Conservation (phyloP, 2,888 invertebrate species). For the Noctua janthe region DNA sequence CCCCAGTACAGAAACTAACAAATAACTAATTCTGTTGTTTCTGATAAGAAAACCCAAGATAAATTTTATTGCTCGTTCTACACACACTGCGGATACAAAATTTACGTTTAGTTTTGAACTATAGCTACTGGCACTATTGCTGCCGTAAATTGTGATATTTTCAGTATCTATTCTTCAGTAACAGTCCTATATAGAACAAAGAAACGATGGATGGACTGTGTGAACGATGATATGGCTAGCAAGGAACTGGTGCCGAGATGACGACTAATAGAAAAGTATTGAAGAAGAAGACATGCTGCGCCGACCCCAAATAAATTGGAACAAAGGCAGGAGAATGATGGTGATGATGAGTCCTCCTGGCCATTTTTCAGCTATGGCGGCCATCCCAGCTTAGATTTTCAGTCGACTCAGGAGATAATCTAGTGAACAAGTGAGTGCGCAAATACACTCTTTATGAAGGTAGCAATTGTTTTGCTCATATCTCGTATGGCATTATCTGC, state of each 20-base stretch:
- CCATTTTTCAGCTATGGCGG: background rate
- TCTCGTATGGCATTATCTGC: background rate
- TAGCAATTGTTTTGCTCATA: background rate
- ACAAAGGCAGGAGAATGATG: too few species aligned
- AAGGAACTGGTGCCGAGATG: too few species aligned
- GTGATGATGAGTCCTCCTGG: background rate
- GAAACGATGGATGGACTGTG: too few species aligned
- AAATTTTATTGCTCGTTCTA: constrained; percentile 51
- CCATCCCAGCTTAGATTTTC: background rate
- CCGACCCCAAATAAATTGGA: too few species aligned
- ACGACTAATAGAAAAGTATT: too few species aligned
- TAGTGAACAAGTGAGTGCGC: background rate
- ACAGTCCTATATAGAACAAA: background rate
- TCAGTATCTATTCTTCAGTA: background rate
- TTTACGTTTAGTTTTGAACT: background rate
- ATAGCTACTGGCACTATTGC: background rate
- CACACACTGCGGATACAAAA: constrained; percentile 12
- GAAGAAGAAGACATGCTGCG: too few species aligned
- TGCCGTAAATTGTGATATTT: background rate
- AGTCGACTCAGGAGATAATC: background rate
- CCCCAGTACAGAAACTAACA: constrained; percentile 47
- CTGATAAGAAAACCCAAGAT: constrained; percentile 64
- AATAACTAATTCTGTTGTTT: constrained; percentile 43
- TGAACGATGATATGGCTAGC: too few species aligned
- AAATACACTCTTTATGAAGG: background rate